Conservation (phyloP, 2,797 vertebrate genomes). For the Lindbergichthys nudifrons region DNA sequence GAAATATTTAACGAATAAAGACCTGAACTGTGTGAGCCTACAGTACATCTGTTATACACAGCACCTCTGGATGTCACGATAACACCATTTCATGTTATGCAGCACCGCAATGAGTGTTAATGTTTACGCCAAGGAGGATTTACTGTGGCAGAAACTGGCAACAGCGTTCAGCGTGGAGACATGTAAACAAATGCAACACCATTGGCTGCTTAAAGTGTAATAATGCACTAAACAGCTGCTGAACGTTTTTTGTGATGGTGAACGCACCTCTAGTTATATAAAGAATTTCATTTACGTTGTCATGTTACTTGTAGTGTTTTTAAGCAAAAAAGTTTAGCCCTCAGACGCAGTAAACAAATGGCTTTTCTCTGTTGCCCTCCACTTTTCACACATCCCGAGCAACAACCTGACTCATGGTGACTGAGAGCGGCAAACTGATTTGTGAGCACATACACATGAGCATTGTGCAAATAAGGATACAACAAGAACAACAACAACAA, state of each 20-base stretch:
- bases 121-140: slow-evolving; percentile 59
- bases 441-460: slow-evolving; percentile 74
- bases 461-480: slow-evolving; percentile 82
- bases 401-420: slow-evolving; percentile 71
- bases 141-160: slow-evolving; percentile 65
- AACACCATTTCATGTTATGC: slow-evolving; percentile 52
- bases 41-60: slow-evolving; percentile 78
- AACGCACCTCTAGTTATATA: slow-evolving; percentile 54
- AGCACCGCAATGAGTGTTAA: slow-evolving; percentile 60
- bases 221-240: slow-evolving; percentile 66
- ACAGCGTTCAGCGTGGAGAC: slow-evolving; percentile 70
- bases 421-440: slow-evolving; percentile 67
- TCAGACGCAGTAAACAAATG: slow-evolving; percentile 81
- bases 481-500: slow-evolving; percentile 43
- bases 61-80: slow-evolving; percentile 73
- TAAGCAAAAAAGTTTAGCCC: slow-evolving; percentile 85
- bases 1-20: slow-evolving; percentile 43
- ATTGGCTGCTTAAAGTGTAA: slow-evolving; percentile 65
- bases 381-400: slow-evolving; percentile 61
- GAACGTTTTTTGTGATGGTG: slow-evolving; percentile 46
- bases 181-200: slow-evolving; percentile 77
- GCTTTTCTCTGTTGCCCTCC: slow-evolving; percentile 75
- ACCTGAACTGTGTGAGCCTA: slow-evolving; percentile 71
- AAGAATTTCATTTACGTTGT: slow-evolving; percentile 62
- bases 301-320: slow-evolving; percentile 87